Evolutionary conservation across 2,113 vertebrate genomes (phyloP).

Genomic region (Dipodomys spectabilis): DNA sequence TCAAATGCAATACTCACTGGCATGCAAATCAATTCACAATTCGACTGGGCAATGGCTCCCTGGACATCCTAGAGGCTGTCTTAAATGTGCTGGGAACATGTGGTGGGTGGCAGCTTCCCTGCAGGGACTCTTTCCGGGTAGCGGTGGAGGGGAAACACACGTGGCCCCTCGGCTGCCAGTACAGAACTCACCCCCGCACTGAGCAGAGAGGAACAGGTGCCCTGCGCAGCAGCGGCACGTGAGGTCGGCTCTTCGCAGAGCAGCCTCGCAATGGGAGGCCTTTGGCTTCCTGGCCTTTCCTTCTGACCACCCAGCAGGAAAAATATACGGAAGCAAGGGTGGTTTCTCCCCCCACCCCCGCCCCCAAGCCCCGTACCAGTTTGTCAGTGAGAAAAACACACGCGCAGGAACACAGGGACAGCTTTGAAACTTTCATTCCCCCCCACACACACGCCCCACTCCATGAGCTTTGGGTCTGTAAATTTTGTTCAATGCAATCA

Average conservation of each 20-base stretch:
- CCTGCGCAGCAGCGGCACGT: slow-evolving; percentile 68
- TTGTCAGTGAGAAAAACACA: slow-evolving; percentile 39
- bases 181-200: neutral
- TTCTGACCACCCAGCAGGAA: slow-evolving; percentile 92
- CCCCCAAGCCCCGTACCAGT: neutral
- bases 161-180: neutral
- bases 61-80: neutral
- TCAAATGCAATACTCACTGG: neutral
- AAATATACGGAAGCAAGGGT: slow-evolving; percentile 61
- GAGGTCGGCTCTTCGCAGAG: slow-evolving; percentile 84
- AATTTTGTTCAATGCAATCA: slow-evolving; percentile 26
- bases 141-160: rapidly evolving
- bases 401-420: no score
- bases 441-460: neutral
- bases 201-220: slow-evolving; percentile 85
- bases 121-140: neutral
- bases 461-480: slow-evolving; percentile 5
- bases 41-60: neutral
- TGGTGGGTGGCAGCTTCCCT: neutral
- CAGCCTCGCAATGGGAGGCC: slow-evolving; percentile 82
- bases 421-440: slow-evolving; percentile 55
- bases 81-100: neutral
- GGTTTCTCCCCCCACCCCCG: no score
- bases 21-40: neutral
- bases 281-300: slow-evolving; percentile 85